Conservation (phyloP, 2,888 invertebrate genomes). For the Epinotia nisella region DNA sequence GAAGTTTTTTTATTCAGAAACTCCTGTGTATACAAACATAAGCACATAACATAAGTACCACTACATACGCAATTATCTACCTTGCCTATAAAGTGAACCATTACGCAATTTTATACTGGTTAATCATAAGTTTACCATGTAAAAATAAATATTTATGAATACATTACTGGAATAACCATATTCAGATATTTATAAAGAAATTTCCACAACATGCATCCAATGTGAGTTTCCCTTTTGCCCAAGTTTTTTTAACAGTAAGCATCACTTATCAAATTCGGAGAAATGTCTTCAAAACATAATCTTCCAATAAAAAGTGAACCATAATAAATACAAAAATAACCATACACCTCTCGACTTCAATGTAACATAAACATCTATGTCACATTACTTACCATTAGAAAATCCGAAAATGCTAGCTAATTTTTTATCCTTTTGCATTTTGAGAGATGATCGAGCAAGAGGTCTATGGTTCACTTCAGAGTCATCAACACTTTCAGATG, state of each 20-base stretch:
- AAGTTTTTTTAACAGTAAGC: background rate
- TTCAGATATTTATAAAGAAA: slow-evolving; percentile 7
- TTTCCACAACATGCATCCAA: slow-evolving; percentile 41
- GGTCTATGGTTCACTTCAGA: slow-evolving; percentile 6
- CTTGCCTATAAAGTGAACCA: background rate
- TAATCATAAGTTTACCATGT: background rate
- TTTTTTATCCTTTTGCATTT: slow-evolving; percentile 59
- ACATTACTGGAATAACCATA: background rate
- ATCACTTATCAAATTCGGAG: background rate
- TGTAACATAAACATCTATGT: slow-evolving; percentile 38
- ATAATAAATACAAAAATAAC: slow-evolving; percentile 26
- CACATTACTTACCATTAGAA: slow-evolving; percentile 69
- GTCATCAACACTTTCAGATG: slow-evolving; percentile 53
- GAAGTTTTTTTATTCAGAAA: too few species aligned
- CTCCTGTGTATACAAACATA: too few species aligned
- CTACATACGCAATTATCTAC: background rate
- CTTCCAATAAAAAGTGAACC: background rate
- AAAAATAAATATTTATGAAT: background rate
- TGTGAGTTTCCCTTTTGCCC: slow-evolving; percentile 23
- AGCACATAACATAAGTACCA: background rate
- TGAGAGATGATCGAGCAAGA: slow-evolving; percentile 46
- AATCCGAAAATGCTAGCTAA: slow-evolving; percentile 74
- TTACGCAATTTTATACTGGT: background rate
- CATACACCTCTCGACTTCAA: slow-evolving; percentile 20
- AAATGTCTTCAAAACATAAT: background rate